Evolutionary conservation across 1,140 invertebrate species (phyloP).

Genomic region (Armadillidium nasatum): DNA sequence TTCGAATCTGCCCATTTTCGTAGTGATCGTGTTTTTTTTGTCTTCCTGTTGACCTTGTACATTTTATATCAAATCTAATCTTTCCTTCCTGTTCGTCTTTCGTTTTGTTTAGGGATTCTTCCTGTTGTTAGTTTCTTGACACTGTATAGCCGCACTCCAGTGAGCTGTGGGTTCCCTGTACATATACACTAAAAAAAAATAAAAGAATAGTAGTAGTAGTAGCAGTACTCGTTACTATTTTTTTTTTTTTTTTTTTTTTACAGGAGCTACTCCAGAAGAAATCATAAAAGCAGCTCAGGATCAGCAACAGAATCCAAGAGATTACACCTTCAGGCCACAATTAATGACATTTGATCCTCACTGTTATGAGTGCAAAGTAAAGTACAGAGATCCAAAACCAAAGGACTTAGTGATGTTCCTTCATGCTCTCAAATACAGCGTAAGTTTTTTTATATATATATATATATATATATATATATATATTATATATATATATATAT

Average conservation of each 20-base stretch:
- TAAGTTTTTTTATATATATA: conserved; percentile 48
- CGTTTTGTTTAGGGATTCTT: too few relatives aligned
- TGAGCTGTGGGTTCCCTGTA: too few relatives aligned
- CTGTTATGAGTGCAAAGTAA: conserved; percentile 87
- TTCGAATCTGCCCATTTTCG: too few relatives aligned
- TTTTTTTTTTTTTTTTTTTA: neutral
- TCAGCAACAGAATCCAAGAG: conserved; percentile 18
- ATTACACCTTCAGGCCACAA: conserved; percentile 60
- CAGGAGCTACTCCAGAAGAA: neutral
- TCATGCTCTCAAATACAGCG: conserved; percentile 87
- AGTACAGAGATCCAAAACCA: conserved; percentile 83
- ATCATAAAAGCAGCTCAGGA: neutral
- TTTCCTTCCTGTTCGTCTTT: too few relatives aligned
- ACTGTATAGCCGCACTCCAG: too few relatives aligned
- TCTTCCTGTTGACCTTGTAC: too few relatives aligned
- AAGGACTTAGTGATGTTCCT: conserved; percentile 90
- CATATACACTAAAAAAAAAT: too few relatives aligned
- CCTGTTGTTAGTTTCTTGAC: too few relatives aligned
- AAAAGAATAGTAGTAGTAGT: too few relatives aligned
- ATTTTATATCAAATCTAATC: too few relatives aligned
- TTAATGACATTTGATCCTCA: conserved; percentile 75
- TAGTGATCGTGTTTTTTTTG: too few relatives aligned
- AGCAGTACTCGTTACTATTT: too few relatives aligned
- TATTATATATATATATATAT: conserved; percentile 18
- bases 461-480: neutral